These are phyloP conservation scores for Thelaira solivaga DNA, from an alignment of 2,888 invertebrate species.

Conservation along the genomic window DNA sequence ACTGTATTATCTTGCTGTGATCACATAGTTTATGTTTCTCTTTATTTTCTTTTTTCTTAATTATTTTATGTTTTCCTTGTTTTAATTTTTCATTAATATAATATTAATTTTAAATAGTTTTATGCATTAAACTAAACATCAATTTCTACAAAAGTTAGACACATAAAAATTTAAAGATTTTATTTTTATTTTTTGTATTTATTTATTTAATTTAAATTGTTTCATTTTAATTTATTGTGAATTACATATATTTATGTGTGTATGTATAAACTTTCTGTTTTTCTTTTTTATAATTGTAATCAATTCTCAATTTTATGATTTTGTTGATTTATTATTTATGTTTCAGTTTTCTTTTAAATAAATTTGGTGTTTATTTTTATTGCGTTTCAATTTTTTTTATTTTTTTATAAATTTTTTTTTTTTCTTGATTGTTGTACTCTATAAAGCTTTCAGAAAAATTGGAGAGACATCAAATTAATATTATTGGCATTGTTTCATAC, in stretches of 20 bases:
- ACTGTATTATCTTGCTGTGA: slow-evolving; percentile 33
- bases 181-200: slow-evolving; percentile 6
- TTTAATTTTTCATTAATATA: slow-evolving; percentile 1
- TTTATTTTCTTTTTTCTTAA: slow-evolving; percentile 19
- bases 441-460: slow-evolving; percentile 53
- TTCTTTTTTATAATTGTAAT: slow-evolving; percentile 29
- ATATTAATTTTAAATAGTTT: slow-evolving; percentile 33
- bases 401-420: slow-evolving; percentile 27
- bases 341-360: slow-evolving; percentile 44
- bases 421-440: slow-evolving; percentile 53
- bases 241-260: slow-evolving; percentile 31
- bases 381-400: slow-evolving; percentile 37
- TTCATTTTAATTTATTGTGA: slow-evolving; percentile 19
- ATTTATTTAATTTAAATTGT: slow-evolving; percentile 1
- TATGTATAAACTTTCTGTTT: neutral
- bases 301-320: slow-evolving; percentile 3
- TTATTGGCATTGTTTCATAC: slow-evolving; percentile 25
- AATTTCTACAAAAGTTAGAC: slow-evolving; percentile 56
- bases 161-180: slow-evolving; percentile 23
- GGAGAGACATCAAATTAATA: slow-evolving; percentile 41
- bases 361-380: slow-evolving; percentile 52
- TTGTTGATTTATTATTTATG: neutral
- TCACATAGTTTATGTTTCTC: slow-evolving; percentile 35
- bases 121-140: slow-evolving; percentile 58
- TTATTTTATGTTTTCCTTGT: slow-evolving; percentile 8